Evolutionary conservation across 2,888 invertebrate species (phyloP), one percentile per base, ranked within the genome.

Genomic region (Calliphora vomitoria): DNA sequence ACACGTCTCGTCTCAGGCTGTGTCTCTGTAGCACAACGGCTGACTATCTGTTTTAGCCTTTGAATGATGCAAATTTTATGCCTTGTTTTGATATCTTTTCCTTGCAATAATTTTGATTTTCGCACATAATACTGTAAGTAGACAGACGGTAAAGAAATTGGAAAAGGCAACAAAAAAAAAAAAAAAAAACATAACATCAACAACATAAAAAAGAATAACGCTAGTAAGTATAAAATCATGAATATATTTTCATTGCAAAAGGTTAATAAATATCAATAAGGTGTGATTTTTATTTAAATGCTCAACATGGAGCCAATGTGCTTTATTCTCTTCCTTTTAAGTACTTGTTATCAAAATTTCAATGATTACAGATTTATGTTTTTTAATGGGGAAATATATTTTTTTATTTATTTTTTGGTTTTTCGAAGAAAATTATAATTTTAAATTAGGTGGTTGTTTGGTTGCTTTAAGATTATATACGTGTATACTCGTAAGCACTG

Each of bases 51-150:
- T 79, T 82, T 53, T 68, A 53, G 78, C 72, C 53, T 13, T 85
- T 87, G 82, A 87, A 87, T 87, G 87, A 85, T 87, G 87, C 85
- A 87, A 87, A 87, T 85, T 87, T 87, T 85, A 87, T 87, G 82
- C 87, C 87, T 44, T 85, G 79, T 75, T 87, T 87, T 87, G 85
- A 87, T 85, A 85, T 87, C 87, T 87, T 85, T 82, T 71, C 79
- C 53, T 79, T 69, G 79, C 74, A 87, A 87, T 85, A 85, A 87
- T 82, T 85, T 85, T 85, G 82, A 87, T 85, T 87, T 87, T 85
- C 79, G 79, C 87, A 85, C 87, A 87, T 87, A 85, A 85, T 87
- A 85, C 78, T 62, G 38, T 72, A 76, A 58, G 50, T 72, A 87
- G 79, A 72, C 75, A 83, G 76, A 87, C 64, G 41, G 41, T 47